Evolutionary conservation across 1,140 invertebrate species (phyloP), one percentile per base, ranked within the genome.

Genomic region (Brachionus rotundiformis): DNA sequence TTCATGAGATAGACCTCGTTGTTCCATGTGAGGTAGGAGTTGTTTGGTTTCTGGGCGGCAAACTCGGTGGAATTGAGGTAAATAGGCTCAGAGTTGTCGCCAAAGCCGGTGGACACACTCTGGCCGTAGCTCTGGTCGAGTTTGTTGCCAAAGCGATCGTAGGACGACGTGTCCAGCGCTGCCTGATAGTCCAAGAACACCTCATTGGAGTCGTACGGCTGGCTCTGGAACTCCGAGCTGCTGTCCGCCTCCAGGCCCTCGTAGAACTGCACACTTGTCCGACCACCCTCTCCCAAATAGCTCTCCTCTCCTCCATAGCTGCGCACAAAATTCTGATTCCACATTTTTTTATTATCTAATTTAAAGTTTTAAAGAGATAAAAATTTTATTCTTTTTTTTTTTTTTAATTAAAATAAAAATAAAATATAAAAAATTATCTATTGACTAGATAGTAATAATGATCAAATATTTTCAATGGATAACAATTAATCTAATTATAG

Each of bases 1-100:
- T 36, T 68, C 63, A 68, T 68, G 2, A 68, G 16, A 68, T 68
- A 68, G 33, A 68, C 33, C 31, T 68, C 63, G 33, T 68, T 68
- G 33, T 68, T 68, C 63, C 63, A 68, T 11, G 63, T 36, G 0
- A 68, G 31, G 16, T 68, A 68, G 3, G 63, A 36, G 13, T 8
- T 33, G 31, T 36, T 36, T 13, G 63, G n/a, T 3, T 29, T 63
- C 25, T 13, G 13, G 2, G 31, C 31, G 0, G 16, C n/a, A 19
- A 36, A 68, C 11, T 68, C 63, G 16, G n/a, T 39, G 0, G 31
- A 33, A 8, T 23, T 68, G 7, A 68, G n/a, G 8, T 68, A 68
- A 5, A 19, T 7, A n/a, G 47, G 47, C 47, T 54, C 47, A 1
- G 47, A 5, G 19, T 7, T 54, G n/a, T 54, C 47, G 1, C 1